A percentile compares a stretch with the other conserved stretches of the same genome.
phyloP scores from a whole-genome alignment of 2,113 vertebrate species.

The Larimichthys crocea region DNA sequence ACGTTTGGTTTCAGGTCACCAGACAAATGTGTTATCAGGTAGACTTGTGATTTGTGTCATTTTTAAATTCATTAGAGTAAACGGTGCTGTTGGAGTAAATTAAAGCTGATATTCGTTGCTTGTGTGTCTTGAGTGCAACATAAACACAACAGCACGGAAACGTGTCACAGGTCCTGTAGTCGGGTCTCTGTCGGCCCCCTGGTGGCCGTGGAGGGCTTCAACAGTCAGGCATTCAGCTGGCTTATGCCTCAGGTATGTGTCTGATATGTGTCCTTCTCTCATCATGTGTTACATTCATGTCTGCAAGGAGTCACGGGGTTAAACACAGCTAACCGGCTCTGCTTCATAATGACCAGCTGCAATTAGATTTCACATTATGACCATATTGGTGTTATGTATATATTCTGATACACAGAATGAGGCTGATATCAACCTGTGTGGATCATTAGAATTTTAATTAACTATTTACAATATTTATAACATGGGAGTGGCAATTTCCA shows the following conservation, averaged over 20 bases:
- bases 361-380: not conserved
- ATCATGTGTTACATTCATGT: not conserved
- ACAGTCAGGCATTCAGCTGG: not conserved
- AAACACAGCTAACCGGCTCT: not conserved
- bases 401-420: not conserved
- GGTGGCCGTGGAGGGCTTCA: not conserved
- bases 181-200: not conserved
- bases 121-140: not conserved
- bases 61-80: not conserved
- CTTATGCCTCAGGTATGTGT: not conserved
- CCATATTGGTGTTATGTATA: not conserved
- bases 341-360: not conserved
- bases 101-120: not conserved
- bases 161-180: not conserved
- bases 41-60: not conserved
- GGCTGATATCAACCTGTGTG: not conserved
- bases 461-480: constrained; percentile 2
- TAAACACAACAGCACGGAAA: not conserved
- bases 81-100: not conserved
- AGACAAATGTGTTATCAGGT: not conserved
- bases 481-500: constrained; percentile 12
- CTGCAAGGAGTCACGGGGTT: not conserved
- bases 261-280: not conserved
- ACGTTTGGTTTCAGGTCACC: not conserved
- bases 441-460: not conserved